Conservation (phyloP, 2,888 invertebrate species). For the Yponomeuta malinellus region DNA sequence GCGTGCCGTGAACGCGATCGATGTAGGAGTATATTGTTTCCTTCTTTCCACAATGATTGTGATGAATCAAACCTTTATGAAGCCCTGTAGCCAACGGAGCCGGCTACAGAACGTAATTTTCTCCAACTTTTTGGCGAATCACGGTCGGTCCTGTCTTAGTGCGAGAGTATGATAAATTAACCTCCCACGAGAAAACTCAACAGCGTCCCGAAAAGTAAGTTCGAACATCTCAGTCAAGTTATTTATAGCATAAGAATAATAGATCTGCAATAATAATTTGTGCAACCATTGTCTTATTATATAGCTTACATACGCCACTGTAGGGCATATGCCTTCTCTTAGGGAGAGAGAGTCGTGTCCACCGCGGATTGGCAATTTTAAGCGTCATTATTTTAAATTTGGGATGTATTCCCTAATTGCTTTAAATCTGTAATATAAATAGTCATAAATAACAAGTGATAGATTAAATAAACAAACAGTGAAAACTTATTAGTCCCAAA, state of each 20-base stretch:
- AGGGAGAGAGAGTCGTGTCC: no score
- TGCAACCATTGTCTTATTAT: no score
- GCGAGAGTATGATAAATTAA: constrained; percentile 56
- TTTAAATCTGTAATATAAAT: no score
- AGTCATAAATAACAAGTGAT: no score
- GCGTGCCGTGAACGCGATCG: neutral
- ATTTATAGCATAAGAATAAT: neutral
- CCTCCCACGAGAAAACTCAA: constrained; percentile 21
- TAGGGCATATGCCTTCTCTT: no score
- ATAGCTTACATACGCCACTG: no score
- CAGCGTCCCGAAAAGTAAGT: constrained; percentile 15
- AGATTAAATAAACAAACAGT: neutral
- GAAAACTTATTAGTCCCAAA: constrained; percentile 6
- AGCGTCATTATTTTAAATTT: no score
- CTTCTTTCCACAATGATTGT: constrained; percentile 5
- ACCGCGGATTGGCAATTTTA: no score
- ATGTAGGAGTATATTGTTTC: neutral
- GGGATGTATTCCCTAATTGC: no score
- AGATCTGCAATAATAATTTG: no score
- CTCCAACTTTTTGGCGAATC: constrained; percentile 59
- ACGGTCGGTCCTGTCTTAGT: constrained; percentile 32
- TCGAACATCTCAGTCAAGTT: constrained; percentile 11
- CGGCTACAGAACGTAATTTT: constrained; percentile 27
- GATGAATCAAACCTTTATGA: constrained; percentile 16
- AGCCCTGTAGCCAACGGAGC: neutral